phyloP scores from a whole-genome alignment of 2,113 vertebrate genomes.

The Notothenia coriiceps region DNA sequence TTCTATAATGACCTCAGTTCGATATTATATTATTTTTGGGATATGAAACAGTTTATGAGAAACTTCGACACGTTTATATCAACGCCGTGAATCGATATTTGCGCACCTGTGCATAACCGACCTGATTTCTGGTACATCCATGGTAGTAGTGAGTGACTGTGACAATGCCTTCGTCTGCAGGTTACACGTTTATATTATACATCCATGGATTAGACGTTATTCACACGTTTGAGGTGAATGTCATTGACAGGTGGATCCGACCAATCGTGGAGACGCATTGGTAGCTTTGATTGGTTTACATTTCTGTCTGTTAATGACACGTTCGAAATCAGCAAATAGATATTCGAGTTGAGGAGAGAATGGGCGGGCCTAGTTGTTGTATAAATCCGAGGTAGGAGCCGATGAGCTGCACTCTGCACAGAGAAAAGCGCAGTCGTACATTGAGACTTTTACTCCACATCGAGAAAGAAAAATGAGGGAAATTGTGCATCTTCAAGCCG shows the following conservation, averaged over 20 bases:
- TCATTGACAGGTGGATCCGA: conserved; percentile 44
- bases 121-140: too few relatives aligned
- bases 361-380: conserved; percentile 22
- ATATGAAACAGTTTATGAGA: too few relatives aligned
- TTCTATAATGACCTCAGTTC: too few relatives aligned
- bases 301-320: accelerated
- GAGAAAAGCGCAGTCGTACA: not conserved
- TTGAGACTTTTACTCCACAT: accelerated
- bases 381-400: conserved; percentile 23
- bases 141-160: too few relatives aligned
- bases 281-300: conserved; percentile 46
- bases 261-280: conserved; percentile 54
- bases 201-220: conserved; percentile 7
- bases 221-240: conserved; percentile 46
- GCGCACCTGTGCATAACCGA: too few relatives aligned
- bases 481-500: conserved; percentile 97
- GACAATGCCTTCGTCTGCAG: conserved; percentile 36
- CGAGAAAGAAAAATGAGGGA: conserved; percentile 87
- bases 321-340: conserved; percentile 57
- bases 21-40: too few relatives aligned
- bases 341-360: not conserved
- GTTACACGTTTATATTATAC: not conserved
- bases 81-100: too few relatives aligned
- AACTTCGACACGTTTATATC: too few relatives aligned
- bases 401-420: not conserved